Conservation (phyloP, 2,113 vertebrate genomes). For the Lichenostomus cassidix region DNA sequence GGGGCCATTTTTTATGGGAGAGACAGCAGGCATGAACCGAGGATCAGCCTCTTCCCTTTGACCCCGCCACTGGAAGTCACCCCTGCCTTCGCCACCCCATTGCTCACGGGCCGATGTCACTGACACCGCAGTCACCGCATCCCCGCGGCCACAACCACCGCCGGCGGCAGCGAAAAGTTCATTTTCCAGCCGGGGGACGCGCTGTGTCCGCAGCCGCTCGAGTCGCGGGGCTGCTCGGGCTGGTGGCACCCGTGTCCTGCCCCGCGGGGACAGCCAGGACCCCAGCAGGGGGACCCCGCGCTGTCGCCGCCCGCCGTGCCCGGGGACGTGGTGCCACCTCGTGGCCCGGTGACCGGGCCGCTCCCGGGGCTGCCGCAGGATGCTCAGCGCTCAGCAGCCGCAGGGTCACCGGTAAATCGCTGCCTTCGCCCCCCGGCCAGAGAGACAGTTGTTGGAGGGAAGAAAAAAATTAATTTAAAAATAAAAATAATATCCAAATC, state of each 20-base stretch:
- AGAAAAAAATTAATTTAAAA: neutral
- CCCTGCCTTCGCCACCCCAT: neutral
- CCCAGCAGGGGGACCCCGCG: neutral
- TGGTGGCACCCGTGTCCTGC: fast-evolving
- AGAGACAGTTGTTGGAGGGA: fast-evolving
- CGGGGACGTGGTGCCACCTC: conserved; percentile 36
- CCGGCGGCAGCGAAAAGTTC: fast-evolving
- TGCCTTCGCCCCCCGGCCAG: fast-evolving
- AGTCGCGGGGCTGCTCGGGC: neutral
- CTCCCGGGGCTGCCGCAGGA: neutral
- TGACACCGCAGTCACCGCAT: fast-evolving
- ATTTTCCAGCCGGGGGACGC: fast-evolving
- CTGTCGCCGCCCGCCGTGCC: neutral
- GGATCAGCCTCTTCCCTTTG: neutral
- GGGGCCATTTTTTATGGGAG: neutral
- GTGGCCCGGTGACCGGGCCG: neutral
- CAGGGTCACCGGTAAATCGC: fast-evolving
- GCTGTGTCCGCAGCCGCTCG: neutral
- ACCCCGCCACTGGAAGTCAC: conserved; percentile 50
- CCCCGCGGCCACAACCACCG: neutral
- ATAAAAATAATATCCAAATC: fast-evolving
- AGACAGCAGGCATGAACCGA: conserved; percentile 12
- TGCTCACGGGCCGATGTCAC: neutral
- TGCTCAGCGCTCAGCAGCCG: fast-evolving
- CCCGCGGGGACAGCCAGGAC: neutral